Percentiles rank a stretch among this genome's conserved stretches.
These are phyloP conservation scores for Platerodrilus igneus DNA, from an alignment of 2,888 invertebrate species.

Conservation along the genomic window DNA sequence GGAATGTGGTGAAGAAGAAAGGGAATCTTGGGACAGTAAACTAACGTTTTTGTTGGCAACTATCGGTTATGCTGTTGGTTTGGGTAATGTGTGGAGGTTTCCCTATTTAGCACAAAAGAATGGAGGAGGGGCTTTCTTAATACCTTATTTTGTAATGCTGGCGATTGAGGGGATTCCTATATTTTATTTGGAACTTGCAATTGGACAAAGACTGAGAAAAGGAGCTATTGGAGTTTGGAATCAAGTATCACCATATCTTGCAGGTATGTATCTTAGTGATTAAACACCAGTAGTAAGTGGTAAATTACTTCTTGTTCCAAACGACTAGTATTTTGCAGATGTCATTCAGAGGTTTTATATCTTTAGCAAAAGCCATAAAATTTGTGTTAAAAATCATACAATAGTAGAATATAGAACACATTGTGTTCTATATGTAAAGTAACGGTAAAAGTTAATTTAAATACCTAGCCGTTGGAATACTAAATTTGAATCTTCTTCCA, in stretches of 20 bases:
- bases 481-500: no score
- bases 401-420: no score
- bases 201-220: slow-evolving; percentile 88
- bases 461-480: no score
- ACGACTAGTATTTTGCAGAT: no score
- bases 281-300: no score
- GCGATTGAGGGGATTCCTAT: slow-evolving; percentile 93
- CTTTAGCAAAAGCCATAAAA: no score
- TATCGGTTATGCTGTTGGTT: slow-evolving; percentile 83
- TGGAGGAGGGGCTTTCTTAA: slow-evolving; percentile 94
- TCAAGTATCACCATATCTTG: slow-evolving; percentile 83
- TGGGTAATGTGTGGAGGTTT: slow-evolving; percentile 94
- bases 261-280: slow-evolving; percentile 42
- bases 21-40: slow-evolving; percentile 92
- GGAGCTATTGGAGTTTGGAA: slow-evolving; percentile 96
- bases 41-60: slow-evolving; percentile 88
- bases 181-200: slow-evolving; percentile 91
- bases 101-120: slow-evolving; percentile 93
- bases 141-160: slow-evolving; percentile 94
- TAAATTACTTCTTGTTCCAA: no score
- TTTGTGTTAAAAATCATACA: no score
- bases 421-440: no score
- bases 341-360: no score
- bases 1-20: slow-evolving; percentile 65
- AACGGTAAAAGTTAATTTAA: no score